Base-by-base conservation (phyloP, 2,797 vertebrate species). In the Varecia variegata region DNA sequence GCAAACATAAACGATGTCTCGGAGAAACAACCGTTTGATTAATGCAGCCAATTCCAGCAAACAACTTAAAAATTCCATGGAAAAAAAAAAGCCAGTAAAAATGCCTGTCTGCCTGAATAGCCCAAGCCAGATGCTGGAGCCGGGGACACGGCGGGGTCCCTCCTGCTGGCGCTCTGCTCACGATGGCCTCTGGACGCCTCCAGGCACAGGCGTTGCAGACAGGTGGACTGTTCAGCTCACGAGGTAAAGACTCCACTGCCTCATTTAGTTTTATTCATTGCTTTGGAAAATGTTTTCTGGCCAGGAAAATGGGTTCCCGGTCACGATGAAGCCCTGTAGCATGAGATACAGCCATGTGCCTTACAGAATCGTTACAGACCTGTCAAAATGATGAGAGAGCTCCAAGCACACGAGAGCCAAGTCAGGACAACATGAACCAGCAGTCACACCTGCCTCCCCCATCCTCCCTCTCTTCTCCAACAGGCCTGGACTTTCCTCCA, bases 1-100 rank as follows among this genome's bases (percentile, higher is more conserved):
- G 95, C 80, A 80, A 94, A 93, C 79, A 86, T 89, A 96, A 97
- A 97, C 82, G 52, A 25, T 40, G 77, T 95, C 91, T 77, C 14
- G 3, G 56, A 80, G 83, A 93, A 95, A 96, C 40, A 88, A 60
- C 88, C 21, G 45, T 50, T 70, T 91, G 80, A 96, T 89, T 65
- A 67, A 94, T 74, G 79, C 65, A 76, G 45, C 43, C 79, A 65
- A 58, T 90, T 79, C 79, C 25, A 0, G 62, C 88, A 86, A 96
- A 82, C 43, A 62, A 38, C 50, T 77, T 86, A 14, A 58, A 81
- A 74, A 52, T 52, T 87, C 87, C 56, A 35, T 2, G 47, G n/a
- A 14, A 60, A 43, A 40, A 32, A 60, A 65, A 45, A 71, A 67
- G 58, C 35, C 56, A 70, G 23, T 76, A 43, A 87, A 88, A 67